Percentiles rank a stretch among this genome's conserved stretches.
Conservation (phyloP, 2,888 invertebrate genomes). For the Alviniconcha strummeri region DNA sequence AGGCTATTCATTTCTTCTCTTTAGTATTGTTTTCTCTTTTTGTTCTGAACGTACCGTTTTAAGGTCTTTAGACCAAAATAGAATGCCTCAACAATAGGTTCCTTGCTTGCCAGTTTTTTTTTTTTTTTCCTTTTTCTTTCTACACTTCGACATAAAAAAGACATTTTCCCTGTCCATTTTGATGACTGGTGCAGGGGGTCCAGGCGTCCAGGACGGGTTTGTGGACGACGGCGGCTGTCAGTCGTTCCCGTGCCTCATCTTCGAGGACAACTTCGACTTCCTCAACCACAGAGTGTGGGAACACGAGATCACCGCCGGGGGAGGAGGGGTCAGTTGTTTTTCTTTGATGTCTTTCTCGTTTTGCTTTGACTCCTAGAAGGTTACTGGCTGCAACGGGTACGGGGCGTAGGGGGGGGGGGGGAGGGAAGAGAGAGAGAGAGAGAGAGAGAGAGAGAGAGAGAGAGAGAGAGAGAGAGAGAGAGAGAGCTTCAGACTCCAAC, state of each 20-base stretch:
- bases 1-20: no score
- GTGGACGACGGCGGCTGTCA: slow-evolving; percentile 43
- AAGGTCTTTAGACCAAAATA: no score
- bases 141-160: no score
- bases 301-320: slow-evolving; percentile 64
- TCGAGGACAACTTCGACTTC: slow-evolving; percentile 62
- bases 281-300: slow-evolving; percentile 61
- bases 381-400: neutral
- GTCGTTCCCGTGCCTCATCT: slow-evolving; percentile 74
- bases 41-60: no score
- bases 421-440: slow-evolving; percentile 6
- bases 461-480: neutral
- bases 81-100: no score
- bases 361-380: neutral
- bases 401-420: no score
- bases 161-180: no score
- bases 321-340: slow-evolving; percentile 70
- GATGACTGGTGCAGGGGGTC: neutral
- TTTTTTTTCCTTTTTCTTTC: no score
- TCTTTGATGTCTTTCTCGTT: slow-evolving; percentile 37
- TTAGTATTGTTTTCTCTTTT: no score
- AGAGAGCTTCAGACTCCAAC: no score
- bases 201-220: neutral
- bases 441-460: slow-evolving; percentile 22
- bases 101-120: no score